A percentile compares a stretch with the other conserved stretches of the same genome.
phyloP scores from a whole-genome alignment of 2,888 invertebrate species.

The Fragum fragum region DNA sequence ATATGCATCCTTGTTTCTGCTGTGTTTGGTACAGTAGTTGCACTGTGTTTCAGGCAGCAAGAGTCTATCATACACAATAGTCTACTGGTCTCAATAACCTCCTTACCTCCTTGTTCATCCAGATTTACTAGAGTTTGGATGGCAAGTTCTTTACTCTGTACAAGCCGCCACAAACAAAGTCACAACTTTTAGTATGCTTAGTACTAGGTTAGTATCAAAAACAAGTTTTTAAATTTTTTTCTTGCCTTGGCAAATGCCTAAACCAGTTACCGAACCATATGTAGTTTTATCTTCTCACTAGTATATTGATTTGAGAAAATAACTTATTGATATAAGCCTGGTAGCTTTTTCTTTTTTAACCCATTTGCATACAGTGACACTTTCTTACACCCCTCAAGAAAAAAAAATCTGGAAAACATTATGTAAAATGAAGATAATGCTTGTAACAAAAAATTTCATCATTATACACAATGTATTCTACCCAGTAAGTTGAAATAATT shows the following conservation, averaged over 20 bases:
- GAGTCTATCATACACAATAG: slow-evolving; percentile 27
- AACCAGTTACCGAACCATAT: no score
- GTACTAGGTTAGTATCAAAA: no score
- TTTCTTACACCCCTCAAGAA: no score
- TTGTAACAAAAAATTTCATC: not conserved
- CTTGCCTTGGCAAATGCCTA: no score
- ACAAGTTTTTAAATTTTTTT: no score
- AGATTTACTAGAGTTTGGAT: slow-evolving; percentile 80
- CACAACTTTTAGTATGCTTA: not conserved
- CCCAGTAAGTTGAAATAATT: no score
- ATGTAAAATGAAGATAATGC: not conserved
- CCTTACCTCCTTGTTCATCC: slow-evolving; percentile 83
- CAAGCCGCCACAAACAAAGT: slow-evolving; percentile 19
- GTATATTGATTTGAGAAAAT: no score
- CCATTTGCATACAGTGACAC: no score
- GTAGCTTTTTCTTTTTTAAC: no score
- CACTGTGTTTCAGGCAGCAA: slow-evolving; percentile 20
- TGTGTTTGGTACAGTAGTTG: not conserved
- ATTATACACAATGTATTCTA: not conserved
- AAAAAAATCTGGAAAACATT: slow-evolving; percentile 9
- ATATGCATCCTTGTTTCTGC: not conserved
- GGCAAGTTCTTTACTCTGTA: slow-evolving; percentile 79
- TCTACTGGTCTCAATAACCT: slow-evolving; percentile 28
- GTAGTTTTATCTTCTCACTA: no score
- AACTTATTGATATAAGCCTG: no score